Evolutionary conservation across 2,888 invertebrate genomes (phyloP).

Genomic region (Nomada lathburiana): DNA sequence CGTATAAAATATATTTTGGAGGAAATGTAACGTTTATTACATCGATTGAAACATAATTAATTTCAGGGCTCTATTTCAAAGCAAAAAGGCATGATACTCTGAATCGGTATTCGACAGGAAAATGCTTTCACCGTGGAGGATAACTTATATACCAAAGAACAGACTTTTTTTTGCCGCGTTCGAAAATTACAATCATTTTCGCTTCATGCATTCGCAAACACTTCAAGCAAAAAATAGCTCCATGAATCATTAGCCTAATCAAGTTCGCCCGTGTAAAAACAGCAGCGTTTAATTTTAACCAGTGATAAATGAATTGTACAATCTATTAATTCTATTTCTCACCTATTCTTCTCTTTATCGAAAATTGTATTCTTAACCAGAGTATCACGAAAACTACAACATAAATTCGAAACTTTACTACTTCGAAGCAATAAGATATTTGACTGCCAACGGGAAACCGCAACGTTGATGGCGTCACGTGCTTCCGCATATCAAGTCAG

Average conservation of each 20-base stretch:
- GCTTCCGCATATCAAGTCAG: constrained; percentile 32
- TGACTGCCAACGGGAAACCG: constrained; percentile 34
- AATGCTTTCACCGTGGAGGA: constrained; percentile 13
- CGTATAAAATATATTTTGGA: no score
- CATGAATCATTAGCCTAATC: constrained; percentile 20
- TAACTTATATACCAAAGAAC: not conserved
- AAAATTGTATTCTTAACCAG: not conserved
- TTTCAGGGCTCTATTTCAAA: no score
- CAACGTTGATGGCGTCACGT: constrained; percentile 32
- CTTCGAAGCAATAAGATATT: constrained; percentile 4
- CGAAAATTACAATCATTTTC: constrained; percentile 6
- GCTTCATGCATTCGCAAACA: not conserved
- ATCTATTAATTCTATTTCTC: not conserved
- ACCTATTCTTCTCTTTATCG: not conserved
- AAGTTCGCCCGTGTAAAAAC: not conserved
- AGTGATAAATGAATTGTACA: not conserved
- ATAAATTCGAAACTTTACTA: not conserved
- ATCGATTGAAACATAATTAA: not conserved
- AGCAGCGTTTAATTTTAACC: not conserved
- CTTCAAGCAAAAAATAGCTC: not conserved
- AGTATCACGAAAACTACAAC: not conserved
- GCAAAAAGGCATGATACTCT: not conserved
- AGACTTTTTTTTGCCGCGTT: constrained; percentile 6
- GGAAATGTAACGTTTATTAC: no score
- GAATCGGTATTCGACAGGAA: not conserved